A percentile compares a stretch with the other conserved stretches of the same genome.
These are phyloP conservation scores for cat (Felis catus) DNA, from an alignment of 2,113 vertebrate species.

Conservation along the genomic window DNA sequence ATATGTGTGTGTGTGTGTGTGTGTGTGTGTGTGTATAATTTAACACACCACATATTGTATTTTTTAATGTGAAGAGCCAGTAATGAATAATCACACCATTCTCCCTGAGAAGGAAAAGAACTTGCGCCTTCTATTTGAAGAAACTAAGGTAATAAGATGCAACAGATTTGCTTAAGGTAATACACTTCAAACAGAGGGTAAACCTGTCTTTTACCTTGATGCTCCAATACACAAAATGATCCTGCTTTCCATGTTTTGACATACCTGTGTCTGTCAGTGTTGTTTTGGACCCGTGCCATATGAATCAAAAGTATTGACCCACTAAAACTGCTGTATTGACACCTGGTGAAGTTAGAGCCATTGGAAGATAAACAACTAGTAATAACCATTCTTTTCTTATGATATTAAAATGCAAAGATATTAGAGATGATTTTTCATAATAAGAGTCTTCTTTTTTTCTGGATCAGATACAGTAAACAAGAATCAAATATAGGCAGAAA, in stretches of 20 bases:
- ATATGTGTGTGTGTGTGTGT: background rate
- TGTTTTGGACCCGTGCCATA: background rate
- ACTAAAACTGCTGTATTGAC: background rate
- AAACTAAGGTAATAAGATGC: background rate
- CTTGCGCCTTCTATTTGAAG: background rate
- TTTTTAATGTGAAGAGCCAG: background rate
- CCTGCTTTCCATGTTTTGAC: conserved; percentile 6
- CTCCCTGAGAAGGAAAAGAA: background rate
- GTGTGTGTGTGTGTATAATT: background rate
- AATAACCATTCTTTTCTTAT: background rate
- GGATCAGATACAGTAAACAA: conserved; percentile 73
- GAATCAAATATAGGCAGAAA: conserved; percentile 73
- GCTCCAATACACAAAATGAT: background rate
- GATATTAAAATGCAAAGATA: conserved; percentile 47
- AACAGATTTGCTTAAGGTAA: conserved; percentile 8
- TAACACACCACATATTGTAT: background rate
- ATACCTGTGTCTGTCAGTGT: background rate
- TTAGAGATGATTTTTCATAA: conserved; percentile 52
- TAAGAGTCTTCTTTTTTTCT: conserved; percentile 18
- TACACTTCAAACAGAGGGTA: background rate
- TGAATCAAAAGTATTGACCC: background rate
- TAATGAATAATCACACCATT: background rate
- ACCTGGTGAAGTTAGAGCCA: background rate
- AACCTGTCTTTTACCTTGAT: background rate
- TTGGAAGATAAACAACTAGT: background rate